These are phyloP conservation scores for Presbytis comata DNA, from an alignment of 2,797 vertebrate genomes.

Conservation along the genomic window DNA sequence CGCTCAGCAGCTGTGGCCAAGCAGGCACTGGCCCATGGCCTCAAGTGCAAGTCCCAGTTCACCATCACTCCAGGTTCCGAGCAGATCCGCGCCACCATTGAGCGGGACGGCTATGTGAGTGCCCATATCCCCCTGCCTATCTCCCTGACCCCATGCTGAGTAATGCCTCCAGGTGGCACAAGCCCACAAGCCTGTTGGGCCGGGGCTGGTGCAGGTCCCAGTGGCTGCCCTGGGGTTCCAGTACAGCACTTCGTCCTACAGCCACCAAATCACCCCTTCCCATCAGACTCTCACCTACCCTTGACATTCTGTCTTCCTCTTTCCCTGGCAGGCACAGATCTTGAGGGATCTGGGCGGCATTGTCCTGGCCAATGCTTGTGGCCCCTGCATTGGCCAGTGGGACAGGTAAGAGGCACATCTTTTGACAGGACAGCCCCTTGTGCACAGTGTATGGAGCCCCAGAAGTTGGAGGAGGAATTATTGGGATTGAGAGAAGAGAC, in stretches of 20 bases:
- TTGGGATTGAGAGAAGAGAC: background rate
- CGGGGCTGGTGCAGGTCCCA: background rate
- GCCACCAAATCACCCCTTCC: background rate
- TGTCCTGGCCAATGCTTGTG: constrained; percentile 96
- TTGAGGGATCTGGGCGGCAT: constrained; percentile 94
- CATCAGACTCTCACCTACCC: rapidly evolving
- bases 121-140: rapidly evolving
- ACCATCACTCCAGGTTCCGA: constrained; percentile 96
- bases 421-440: background rate
- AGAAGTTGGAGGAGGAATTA: background rate
- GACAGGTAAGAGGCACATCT: constrained; percentile 89
- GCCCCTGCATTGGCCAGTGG: constrained; percentile 98
- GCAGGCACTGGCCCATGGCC: constrained; percentile 92
- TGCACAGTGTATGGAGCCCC: background rate
- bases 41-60: constrained; percentile 95
- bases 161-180: background rate
- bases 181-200: background rate
- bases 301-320: background rate
- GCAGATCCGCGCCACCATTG: constrained; percentile 97
- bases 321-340: constrained; percentile 87
- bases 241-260: background rate
- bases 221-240: background rate
- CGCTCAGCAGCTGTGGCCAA: constrained; percentile 94
- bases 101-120: constrained; percentile 97
- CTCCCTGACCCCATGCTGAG: background rate